phyloP scores from a whole-genome alignment of 2,888 invertebrate species.

The Trachelus tabidus region DNA sequence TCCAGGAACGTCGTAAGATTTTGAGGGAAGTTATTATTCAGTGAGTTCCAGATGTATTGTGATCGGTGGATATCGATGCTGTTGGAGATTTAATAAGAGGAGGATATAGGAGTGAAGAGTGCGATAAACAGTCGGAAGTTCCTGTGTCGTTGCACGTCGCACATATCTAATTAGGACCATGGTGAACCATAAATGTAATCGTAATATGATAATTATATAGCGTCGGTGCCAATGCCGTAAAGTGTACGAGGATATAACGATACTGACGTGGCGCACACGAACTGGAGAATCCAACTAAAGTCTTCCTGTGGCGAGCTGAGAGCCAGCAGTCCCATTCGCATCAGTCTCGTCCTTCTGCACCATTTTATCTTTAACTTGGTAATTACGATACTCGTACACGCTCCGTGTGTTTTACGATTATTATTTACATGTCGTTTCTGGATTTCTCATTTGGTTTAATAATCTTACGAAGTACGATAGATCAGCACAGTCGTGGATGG shows the following conservation, averaged over 20 bases:
- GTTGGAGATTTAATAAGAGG: neutral
- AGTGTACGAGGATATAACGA: conserved; percentile 9
- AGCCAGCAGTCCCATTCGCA: conserved; percentile 26
- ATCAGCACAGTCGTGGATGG: neutral
- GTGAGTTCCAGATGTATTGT: neutral
- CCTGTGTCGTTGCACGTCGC: neutral
- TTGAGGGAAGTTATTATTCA: neutral
- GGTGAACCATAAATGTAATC: conserved; percentile 49
- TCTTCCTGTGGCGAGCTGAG: neutral
- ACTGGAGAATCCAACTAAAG: conserved; percentile 7
- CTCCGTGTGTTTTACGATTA: conserved; percentile 36
- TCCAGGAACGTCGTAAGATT: neutral
- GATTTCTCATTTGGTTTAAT: neutral
- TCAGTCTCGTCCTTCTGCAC: conserved; percentile 30
- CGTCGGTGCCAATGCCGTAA: conserved; percentile 27
- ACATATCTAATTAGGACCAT: conserved; percentile 49
- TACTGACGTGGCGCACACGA: neutral
- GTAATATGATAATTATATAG: conserved; percentile 54
- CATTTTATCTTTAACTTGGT: conserved; percentile 26
- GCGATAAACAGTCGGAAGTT: neutral
- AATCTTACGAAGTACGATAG: neutral
- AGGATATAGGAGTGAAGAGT: neutral
- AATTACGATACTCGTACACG: conserved; percentile 32
- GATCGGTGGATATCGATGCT: neutral
- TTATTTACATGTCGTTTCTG: conserved; percentile 33